Evolutionary conservation across 2,888 invertebrate genomes (phyloP).

Genomic region (Hermaeophaga mercurialis): DNA sequence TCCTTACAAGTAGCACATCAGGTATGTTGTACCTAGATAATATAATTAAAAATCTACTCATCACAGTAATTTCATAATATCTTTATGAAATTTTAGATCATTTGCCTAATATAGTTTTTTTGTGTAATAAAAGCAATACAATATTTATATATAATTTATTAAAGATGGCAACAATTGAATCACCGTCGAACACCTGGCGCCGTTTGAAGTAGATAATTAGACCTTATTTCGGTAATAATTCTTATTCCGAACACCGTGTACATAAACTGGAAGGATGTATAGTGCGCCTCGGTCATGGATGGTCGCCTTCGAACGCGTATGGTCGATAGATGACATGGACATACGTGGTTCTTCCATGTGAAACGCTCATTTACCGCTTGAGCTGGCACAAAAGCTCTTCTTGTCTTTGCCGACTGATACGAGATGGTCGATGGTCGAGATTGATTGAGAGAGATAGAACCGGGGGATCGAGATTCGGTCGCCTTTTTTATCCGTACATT

Average conservation of each 20-base stretch:
- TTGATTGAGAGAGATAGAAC: conserved; percentile 43
- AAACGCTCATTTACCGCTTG: conserved; percentile 54
- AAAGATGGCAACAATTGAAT: background rate
- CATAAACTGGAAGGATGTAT: conserved; percentile 27
- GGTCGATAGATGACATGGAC: conserved; percentile 29
- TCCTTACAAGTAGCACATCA: no score
- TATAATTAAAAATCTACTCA: no score
- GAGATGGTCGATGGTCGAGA: conserved; percentile 18
- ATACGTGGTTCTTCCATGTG: conserved; percentile 50
- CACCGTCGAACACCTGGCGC: background rate
- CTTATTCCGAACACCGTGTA: conserved; percentile 10
- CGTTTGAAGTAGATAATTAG: background rate
- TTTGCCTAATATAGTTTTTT: no score
- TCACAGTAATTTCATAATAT: no score
- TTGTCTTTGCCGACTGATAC: conserved; percentile 17
- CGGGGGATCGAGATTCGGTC: conserved; percentile 38
- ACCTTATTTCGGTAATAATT: conserved; percentile 15
- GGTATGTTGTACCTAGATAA: no score
- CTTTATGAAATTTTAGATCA: no score
- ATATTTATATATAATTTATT: no score
- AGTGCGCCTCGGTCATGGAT: conserved; percentile 40
- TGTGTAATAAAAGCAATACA: no score
- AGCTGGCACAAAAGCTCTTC: conserved; percentile 38
- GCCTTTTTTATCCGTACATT: conserved; percentile 31
- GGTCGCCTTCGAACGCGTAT: conserved; percentile 34